Evolutionary conservation across 2,888 invertebrate genomes (phyloP), one percentile per base, ranked within the genome.

Genomic region (Atrina japonica): DNA sequence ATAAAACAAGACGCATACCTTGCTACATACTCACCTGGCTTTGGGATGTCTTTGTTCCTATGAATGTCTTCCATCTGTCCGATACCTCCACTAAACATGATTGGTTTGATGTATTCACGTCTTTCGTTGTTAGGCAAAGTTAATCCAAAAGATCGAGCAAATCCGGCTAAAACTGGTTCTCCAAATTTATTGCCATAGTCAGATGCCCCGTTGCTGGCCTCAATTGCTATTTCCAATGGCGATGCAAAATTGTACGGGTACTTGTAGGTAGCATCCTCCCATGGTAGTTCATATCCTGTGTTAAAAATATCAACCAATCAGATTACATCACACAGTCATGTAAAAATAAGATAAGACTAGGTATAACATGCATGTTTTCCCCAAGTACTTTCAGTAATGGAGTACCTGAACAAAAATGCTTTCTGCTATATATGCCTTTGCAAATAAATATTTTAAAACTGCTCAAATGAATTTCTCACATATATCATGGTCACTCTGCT

Each of bases 121-220:
- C 97, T 92, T 76, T 94, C 93, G 18, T 93, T 93, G 49, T 77
- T 76, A 0, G 92, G 70, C 43, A 95, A 93, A 25, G 92, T 92
- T 87, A 96, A 91, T 0, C 98, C 98, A 89, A 96, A 99, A 0
- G 97, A 95, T 65, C 98, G 93, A 0, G 95, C 95, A 90, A 98
- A 99, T 6, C 99, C 99, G 85, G 93, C 91, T 76, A 99, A 93
- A 0, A 99, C 93, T 0, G 99, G 99, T 90, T 99, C 99, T 0
- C 98, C 99, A 91, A 99, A 99, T 92, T 99, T 99, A 91, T 99
- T 99, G 7, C 99, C 99, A 90, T 99, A 99, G 90, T 99, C 99
- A 0, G 98, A 98, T 2, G 98, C 99, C 1, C 99, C 99, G 89
- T 99, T 97, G 89, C 97, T 97, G 0, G 98, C 99, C 91, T 98